Percentiles rank a stretch among this genome's conserved stretches.
These are phyloP conservation scores for Pegea sp. DNA, from an alignment of 23 tunicate genomes.

Conservation along the genomic window DNA sequence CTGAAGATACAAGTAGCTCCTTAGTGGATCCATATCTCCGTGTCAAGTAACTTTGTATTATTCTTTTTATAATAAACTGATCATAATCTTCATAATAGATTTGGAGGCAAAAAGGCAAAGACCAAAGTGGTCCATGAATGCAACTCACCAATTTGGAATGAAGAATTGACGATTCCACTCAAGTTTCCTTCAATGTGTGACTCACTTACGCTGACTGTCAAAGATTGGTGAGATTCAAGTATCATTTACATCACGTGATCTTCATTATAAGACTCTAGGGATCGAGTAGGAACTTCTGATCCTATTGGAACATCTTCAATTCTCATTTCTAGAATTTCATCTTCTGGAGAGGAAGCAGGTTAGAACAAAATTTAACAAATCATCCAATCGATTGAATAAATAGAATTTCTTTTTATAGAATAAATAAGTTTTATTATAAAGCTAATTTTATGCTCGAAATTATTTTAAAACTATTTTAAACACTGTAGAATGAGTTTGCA, in stretches of 20 bases:
- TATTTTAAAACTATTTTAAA: too few species aligned
- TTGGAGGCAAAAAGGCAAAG: constrained; percentile 83
- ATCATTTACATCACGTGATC: too few species aligned
- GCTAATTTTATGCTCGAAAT: too few species aligned
- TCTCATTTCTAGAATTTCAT: constrained; percentile 61
- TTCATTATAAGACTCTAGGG: too few species aligned
- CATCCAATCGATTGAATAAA: too few species aligned
- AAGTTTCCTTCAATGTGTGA: constrained; percentile 97
- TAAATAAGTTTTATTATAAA: too few species aligned
- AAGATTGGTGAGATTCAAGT: constrained; percentile 66
- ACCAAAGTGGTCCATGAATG: constrained; percentile 35
- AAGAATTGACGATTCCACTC: constrained; percentile 58
- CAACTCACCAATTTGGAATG: constrained; percentile 74
- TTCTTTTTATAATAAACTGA: not conserved
- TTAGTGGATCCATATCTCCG: constrained; percentile 67
- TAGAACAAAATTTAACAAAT: not conserved
- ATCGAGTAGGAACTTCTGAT: constrained; percentile 66
- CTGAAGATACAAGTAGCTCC: constrained; percentile 30
- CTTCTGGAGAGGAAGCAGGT: constrained; percentile 83
- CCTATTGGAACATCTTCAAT: constrained; percentile 57
- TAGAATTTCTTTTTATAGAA: too few species aligned
- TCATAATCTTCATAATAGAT: constrained; percentile 10
- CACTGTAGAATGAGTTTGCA: too few species aligned
- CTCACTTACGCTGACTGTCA: constrained; percentile 36
- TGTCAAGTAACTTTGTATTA: constrained; percentile 20